These are phyloP conservation scores for Sesamia nonagrioides DNA, from an alignment of 1,140 invertebrate species.

Conservation along the genomic window DNA sequence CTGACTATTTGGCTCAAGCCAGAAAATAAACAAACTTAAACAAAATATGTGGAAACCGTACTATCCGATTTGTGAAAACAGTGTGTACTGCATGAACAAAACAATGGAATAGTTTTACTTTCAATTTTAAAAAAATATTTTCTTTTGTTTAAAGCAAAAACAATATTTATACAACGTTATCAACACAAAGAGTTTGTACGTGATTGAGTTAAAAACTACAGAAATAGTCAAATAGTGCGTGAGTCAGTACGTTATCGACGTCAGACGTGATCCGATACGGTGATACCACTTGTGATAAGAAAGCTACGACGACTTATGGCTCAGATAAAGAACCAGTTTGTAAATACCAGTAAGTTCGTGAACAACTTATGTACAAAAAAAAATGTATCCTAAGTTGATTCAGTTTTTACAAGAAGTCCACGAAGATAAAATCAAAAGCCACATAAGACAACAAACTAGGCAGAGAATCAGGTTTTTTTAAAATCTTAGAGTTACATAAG, in stretches of 20 bases:
- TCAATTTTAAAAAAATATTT: not conserved
- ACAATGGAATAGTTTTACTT: not conserved
- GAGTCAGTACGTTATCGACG: constrained; percentile 66
- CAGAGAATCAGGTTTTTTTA: no score
- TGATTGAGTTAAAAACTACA: constrained; percentile 25
- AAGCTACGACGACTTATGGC: constrained; percentile 27
- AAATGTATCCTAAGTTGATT: no score
- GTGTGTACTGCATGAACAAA: not conserved
- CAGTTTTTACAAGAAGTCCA: no score
- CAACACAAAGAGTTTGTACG: not conserved
- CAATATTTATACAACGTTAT: not conserved
- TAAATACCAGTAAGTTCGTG: not conserved
- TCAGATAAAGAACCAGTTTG: not conserved
- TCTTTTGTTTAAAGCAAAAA: not conserved
- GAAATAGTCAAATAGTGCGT: constrained; percentile 53
- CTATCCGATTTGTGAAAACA: not conserved
- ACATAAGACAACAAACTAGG: no score
- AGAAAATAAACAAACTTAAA: constrained; percentile 35
- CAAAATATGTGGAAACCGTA: constrained; percentile 14
- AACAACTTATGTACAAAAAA: not conserved
- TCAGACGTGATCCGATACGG: constrained; percentile 74
- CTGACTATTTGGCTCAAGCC: constrained; percentile 17
- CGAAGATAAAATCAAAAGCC: no score
- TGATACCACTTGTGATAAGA: constrained; percentile 57
- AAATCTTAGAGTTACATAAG: no score